phyloP scores from a whole-genome alignment of 2,888 invertebrate genomes.

The Epistrophe grossulariae region DNA sequence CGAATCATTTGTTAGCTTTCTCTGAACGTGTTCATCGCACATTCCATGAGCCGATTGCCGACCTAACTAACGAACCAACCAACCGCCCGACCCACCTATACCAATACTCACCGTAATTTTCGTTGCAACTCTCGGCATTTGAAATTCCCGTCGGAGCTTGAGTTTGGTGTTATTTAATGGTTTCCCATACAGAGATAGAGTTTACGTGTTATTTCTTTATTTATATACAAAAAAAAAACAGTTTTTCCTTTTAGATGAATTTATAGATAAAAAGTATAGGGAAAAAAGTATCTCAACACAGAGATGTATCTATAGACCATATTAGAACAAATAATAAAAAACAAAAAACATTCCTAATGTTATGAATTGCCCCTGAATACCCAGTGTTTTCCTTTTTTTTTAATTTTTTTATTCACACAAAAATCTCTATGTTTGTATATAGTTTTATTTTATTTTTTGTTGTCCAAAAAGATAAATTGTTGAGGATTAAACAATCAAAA shows the following conservation, averaged over 20 bases:
- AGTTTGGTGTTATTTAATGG: slow-evolving; percentile 47
- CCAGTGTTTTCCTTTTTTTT: not conserved
- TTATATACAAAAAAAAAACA: not conserved
- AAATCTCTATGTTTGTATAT: not conserved
- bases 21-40: slow-evolving; percentile 23
- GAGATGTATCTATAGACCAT: not conserved
- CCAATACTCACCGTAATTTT: slow-evolving; percentile 9
- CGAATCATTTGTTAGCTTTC: slow-evolving; percentile 39
- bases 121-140: slow-evolving; percentile 19
- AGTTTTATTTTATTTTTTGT: not conserved
- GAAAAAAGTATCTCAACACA: not conserved
- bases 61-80: slow-evolving; percentile 6
- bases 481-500: slow-evolving; percentile 46
- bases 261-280: slow-evolving; percentile 3
- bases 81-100: not conserved
- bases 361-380: slow-evolving; percentile 40
- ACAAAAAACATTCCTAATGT: slow-evolving; percentile 22
- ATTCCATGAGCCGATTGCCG: slow-evolving; percentile 2
- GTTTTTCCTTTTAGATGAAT: slow-evolving; percentile 30
- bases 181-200: slow-evolving; percentile 12
- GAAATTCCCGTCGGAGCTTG: slow-evolving; percentile 24
- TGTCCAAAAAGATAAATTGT: slow-evolving; percentile 28
- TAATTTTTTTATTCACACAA: slow-evolving; percentile 7
- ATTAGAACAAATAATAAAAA: slow-evolving; percentile 6
- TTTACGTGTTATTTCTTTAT: slow-evolving; percentile 39